Evolutionary conservation across 1,140 invertebrate species (phyloP).

Genomic region (Himalopsyche phryganea): DNA sequence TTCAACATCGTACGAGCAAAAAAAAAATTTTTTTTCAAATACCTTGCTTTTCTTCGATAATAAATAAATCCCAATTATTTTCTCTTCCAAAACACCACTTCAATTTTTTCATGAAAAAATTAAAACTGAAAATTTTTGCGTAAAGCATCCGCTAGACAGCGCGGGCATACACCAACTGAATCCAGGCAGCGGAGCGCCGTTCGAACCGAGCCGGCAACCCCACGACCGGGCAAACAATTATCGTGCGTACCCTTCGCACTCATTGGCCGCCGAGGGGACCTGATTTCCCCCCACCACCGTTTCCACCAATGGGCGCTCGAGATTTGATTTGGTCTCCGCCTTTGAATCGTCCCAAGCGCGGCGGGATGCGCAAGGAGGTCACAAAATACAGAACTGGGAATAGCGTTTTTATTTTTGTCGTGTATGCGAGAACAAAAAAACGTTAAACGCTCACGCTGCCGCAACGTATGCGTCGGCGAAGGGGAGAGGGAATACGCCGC

Average conservation of each 20-base stretch:
- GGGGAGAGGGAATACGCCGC: background rate
- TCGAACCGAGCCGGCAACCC: slow-evolving; percentile 16
- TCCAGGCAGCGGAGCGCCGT: background rate
- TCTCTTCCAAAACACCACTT: slow-evolving; percentile 1
- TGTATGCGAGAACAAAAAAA: slow-evolving; percentile 17
- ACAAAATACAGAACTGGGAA: slow-evolving; percentile 15
- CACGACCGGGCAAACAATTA: slow-evolving; percentile 15
- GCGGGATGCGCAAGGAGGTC: slow-evolving; percentile 20
- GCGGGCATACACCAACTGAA: slow-evolving; percentile 21
- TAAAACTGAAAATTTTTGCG: background rate
- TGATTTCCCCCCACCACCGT: slow-evolving; percentile 12
- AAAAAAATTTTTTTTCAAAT: slow-evolving; percentile 2
- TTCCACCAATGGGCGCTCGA: slow-evolving; percentile 6
- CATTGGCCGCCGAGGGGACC: slow-evolving; percentile 20
- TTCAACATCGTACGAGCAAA: too few species aligned
- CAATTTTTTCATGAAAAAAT: slow-evolving; percentile 10
- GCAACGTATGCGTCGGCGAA: background rate
- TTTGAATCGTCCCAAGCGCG: slow-evolving; percentile 1
- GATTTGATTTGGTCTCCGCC: slow-evolving; percentile 8
- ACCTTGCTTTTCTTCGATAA: slow-evolving; percentile 1
- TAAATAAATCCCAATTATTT: background rate
- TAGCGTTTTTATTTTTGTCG: slow-evolving; percentile 12
- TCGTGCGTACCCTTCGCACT: slow-evolving; percentile 10
- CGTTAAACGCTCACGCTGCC: background rate
- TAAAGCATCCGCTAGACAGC: slow-evolving; percentile 5